Percentiles rank a stretch among this genome's conserved stretches.
phyloP scores from a whole-genome alignment of 2,113 vertebrate species.

The Microcebus murinus region DNA sequence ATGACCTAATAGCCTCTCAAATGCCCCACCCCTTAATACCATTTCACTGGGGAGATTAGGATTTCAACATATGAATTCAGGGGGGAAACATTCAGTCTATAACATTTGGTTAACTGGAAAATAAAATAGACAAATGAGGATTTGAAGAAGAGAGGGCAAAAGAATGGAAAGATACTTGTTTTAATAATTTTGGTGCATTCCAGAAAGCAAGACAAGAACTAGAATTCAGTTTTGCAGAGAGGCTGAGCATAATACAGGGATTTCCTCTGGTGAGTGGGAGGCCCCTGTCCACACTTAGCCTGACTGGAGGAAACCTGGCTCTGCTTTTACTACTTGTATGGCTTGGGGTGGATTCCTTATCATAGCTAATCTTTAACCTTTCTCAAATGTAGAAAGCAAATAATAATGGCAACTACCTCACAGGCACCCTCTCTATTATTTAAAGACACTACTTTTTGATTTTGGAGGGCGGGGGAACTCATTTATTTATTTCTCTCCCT shows the following conservation, averaged over 20 bases:
- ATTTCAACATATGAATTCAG: background rate
- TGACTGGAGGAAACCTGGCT: background rate
- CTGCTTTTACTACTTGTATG: background rate
- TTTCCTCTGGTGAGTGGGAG: rapidly evolving
- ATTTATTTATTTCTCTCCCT: background rate
- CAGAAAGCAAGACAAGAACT: background rate
- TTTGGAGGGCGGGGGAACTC: rapidly evolving
- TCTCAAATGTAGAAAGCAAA: background rate
- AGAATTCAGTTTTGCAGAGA: background rate
- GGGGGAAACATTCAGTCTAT: background rate
- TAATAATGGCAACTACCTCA: no score
- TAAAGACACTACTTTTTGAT: background rate
- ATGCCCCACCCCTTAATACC: no score
- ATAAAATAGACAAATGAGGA: background rate
- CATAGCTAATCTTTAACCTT: background rate
- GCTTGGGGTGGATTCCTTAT: background rate
- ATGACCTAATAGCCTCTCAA: no score
- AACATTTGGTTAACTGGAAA: background rate
- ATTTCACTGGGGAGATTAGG: background rate
- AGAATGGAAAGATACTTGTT: background rate
- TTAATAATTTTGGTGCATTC: background rate
- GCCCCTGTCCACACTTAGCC: rapidly evolving
- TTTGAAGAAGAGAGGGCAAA: background rate
- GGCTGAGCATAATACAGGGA: rapidly evolving
- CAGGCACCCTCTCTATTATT: background rate